Base-by-base conservation (phyloP, 2,113 vertebrate genomes). In the Limnothrissa miodon region DNA sequence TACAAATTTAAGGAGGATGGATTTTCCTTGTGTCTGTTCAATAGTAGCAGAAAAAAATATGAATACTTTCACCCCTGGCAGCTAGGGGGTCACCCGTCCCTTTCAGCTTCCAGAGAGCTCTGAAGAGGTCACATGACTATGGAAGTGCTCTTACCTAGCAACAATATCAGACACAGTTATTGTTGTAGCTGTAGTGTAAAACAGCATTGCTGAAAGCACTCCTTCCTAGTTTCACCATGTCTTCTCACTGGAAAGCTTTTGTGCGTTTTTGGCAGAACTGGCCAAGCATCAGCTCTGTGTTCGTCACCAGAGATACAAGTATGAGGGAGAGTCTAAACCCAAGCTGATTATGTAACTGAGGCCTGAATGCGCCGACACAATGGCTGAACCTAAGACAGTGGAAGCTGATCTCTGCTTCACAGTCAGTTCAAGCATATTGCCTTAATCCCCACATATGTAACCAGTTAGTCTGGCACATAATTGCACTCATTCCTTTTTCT, bases 291-390 rank as follows among this genome's bases (percentile, higher is more conserved):
- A 74, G 10, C 66, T 17, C 46, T 48, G 46, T 48, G 46, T 48
- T 36, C 29, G 33, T 74, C 66, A 15, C 25, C 36, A 33, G 66
- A 36, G 66, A 74, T 33, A 33, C 29, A 36, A 15, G 29, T 70
- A 4, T 70, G 66, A 15, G 66, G 36, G 29, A 23, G 19, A 23
- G 51, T 56, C 51, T 74, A 33, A 33, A 74, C 13, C 66, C 66
- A 74, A 74, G 29, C n/a, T 74, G 66, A 74, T 74, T 74, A 74
- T 74, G 29, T 74, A 74, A 74, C 66, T 74, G 66, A 33, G 66
- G 66, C 25, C 66, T 74, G 66, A 74, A 74, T 74, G 66, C 29
- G 1, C 29, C 15, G 59, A 7, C 25, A 74, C 66, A 74, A 74
- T 36, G 33, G 66, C 66, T 74, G 66, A 74, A 33, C 15, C 1